A percentile compares a stretch with the other conserved stretches of the same genome.
Evolutionary conservation across 1,140 invertebrate species (phyloP).

Genomic region (Lasioglossum baleicum): DNA sequence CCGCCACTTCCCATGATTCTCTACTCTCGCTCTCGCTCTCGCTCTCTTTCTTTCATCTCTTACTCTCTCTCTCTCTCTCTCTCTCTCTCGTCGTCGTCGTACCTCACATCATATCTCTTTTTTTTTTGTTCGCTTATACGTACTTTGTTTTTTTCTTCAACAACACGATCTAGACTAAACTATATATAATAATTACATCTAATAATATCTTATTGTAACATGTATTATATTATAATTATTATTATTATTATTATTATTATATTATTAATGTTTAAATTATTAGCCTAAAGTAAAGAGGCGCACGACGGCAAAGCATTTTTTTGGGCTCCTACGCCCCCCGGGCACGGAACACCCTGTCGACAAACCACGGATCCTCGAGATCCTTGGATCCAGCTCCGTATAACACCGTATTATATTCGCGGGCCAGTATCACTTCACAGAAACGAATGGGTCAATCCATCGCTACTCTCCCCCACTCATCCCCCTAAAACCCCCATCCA

Average conservation of each 20-base stretch:
- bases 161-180: slow-evolving; percentile 80
- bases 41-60: slow-evolving; percentile 13
- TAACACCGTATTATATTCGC: neutral
- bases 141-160: slow-evolving; percentile 79
- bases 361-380: slow-evolving; percentile 66
- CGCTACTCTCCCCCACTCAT: neutral
- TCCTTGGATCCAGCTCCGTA: slow-evolving; percentile 17
- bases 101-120: slow-evolving; percentile 49
- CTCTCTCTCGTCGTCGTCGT: slow-evolving; percentile 30
- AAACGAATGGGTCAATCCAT: slow-evolving; percentile 20
- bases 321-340: slow-evolving; percentile 76
- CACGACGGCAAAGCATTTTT: slow-evolving; percentile 79
- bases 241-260: slow-evolving; percentile 68
- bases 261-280: slow-evolving; percentile 79
- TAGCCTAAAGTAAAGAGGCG: slow-evolving; percentile 80
- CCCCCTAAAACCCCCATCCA: neutral
- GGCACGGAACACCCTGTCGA: slow-evolving; percentile 78
- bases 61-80: slow-evolving; percentile 18
- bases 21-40: slow-evolving; percentile 22
- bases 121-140: slow-evolving; percentile 72
- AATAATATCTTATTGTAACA: slow-evolving; percentile 81
- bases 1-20: slow-evolving; percentile 30
- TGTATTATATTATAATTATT: slow-evolving; percentile 79
- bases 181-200: slow-evolving; percentile 81
- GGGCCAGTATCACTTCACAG: slow-evolving; percentile 30